Evolutionary conservation across 2,888 invertebrate genomes (phyloP), one percentile per base, ranked within the genome.

Genomic region (Zootermopsis nevadensis): DNA sequence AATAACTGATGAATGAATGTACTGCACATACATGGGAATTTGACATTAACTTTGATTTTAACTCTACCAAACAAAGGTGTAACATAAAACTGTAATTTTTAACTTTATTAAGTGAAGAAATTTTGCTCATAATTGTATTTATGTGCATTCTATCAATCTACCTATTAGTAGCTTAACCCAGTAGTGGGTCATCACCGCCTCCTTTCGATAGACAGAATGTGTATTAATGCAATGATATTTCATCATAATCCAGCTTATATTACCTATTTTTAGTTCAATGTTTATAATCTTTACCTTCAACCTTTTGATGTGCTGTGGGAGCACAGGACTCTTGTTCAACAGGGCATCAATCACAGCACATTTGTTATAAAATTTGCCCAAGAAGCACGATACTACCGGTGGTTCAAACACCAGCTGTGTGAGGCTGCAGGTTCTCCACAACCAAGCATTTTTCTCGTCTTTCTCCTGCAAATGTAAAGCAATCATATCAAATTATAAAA

Each of bases 381-480:
- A 91, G 35, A 95, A 95, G 90, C 99, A 99, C 77, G 96, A 95
- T 7, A 98, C 98, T 81, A 99, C 94, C 0, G 99, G 99, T 86
- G 93, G 90, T n/a, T n/a, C n/a, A n/a, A n/a, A n/a, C n/a, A n/a
- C n/a, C n/a, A 97, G 93, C 88, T 99, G 99, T 0, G 97, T 96
- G 82, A 99, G 91, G 7, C 97, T 94, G 89, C 99, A 99, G 89
- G 97, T 97, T 84, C 95, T 93, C 99, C 99, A 99, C 87, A 97
- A 91, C 88, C 98, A 98, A 0, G 98, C 95, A 88, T 96, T 95
- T 91, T 98, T 98, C 89, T 99, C 99, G n/a, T n/a, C n/a, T n/a
- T n/a, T n/a, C 94, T 98, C 98, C 96, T 98, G 89, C 3, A 91
- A 91, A 87, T 87, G 84, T 86, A 86, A 83, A 85, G 24, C 15